These are phyloP conservation scores for Sebastes ruberrimus DNA, from an alignment of 2,797 vertebrate species.

Conservation along the genomic window DNA sequence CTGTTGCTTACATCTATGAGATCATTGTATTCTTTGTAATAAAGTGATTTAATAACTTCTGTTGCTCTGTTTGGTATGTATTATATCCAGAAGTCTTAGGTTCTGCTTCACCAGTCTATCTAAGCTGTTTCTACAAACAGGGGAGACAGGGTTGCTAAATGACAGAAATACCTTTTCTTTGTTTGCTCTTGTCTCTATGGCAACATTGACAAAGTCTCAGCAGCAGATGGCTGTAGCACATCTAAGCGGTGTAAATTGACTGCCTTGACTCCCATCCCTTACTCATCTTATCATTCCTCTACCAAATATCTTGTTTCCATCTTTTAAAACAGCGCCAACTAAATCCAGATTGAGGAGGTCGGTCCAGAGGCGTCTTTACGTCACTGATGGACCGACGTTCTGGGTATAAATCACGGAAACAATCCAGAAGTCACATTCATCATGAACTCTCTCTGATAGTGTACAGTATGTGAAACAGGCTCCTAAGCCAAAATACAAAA, in stretches of 20 bases:
- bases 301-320: slow-evolving; percentile 3
- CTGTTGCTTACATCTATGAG: neutral
- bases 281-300: neutral
- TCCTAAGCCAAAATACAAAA: neutral
- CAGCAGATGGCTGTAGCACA: slow-evolving; percentile 51
- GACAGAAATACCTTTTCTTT: slow-evolving; percentile 68
- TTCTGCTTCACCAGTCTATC: neutral
- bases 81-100: neutral
- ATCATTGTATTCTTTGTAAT: neutral
- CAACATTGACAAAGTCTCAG: slow-evolving; percentile 64
- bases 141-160: slow-evolving; percentile 27
- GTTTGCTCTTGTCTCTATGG: slow-evolving; percentile 70
- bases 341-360: slow-evolving; percentile 4
- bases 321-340: slow-evolving; percentile 13
- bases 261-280: slow-evolving; percentile 8
- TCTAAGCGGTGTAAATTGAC: slow-evolving; percentile 32
- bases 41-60: neutral
- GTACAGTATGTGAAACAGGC: neutral
- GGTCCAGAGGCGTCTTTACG: neutral
- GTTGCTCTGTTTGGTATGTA: neutral
- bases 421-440: neutral
- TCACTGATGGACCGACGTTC: neutral
- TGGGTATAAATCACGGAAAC: neutral
- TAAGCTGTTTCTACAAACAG: slow-evolving; percentile 9
- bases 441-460: neutral